Conservation (phyloP, 1,140 invertebrate genomes). For the Tetramorium parvispinum region DNA sequence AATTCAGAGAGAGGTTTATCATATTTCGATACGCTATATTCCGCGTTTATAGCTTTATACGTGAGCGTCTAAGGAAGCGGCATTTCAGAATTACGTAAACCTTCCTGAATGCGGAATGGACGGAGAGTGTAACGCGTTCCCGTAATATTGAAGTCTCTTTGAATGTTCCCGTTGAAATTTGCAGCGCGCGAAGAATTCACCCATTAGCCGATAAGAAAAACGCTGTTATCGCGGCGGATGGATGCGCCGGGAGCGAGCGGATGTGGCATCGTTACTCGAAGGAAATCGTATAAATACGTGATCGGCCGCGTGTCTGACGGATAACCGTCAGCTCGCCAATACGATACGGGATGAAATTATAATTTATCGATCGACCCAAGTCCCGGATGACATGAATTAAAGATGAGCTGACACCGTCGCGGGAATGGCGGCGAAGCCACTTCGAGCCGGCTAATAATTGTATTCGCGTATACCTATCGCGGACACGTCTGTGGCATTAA, state of each 20-base stretch:
- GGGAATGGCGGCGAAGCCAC: conserved; percentile 72
- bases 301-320: conserved; percentile 76
- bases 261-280: conserved; percentile 61
- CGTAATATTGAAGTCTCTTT: conserved; percentile 4
- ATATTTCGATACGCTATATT: conserved; percentile 42
- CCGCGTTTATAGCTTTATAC: conserved; percentile 22
- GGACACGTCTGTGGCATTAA: conserved; percentile 64
- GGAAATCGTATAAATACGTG: conserved; percentile 77
- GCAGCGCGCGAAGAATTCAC: conserved; percentile 4
- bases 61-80: not conserved
- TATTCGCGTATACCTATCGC: conserved; percentile 74
- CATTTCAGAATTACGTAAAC: conserved; percentile 34
- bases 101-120: conserved; percentile 18
- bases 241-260: conserved; percentile 38
- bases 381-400: conserved; percentile 85
- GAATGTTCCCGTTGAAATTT: conserved; percentile 6
- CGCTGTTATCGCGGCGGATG: conserved; percentile 33
- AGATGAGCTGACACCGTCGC: conserved; percentile 79
- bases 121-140: not conserved
- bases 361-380: conserved; percentile 84
- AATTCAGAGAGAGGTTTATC: conserved; percentile 26
- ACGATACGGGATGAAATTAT: conserved; percentile 83
- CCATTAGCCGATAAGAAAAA: conserved; percentile 21
- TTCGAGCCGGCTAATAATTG: conserved; percentile 74
- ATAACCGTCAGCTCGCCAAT: conserved; percentile 76